Conservation (phyloP, 2,113 vertebrate genomes). For the Pyrgilauda ruficollis region DNA sequence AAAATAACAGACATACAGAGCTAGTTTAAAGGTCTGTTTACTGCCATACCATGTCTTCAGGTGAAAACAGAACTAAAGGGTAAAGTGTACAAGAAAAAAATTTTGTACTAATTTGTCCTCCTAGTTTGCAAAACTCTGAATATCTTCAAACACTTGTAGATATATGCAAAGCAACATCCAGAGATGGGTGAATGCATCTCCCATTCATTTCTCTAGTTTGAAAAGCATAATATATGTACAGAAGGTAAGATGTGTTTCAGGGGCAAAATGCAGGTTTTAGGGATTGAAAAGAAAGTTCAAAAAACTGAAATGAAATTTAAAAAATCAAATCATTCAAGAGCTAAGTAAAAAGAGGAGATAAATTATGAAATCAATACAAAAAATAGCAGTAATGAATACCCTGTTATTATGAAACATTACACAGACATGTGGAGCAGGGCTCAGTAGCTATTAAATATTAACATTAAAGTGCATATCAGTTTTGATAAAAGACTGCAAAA, state of each 20-base stretch:
- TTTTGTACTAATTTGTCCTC: not conserved
- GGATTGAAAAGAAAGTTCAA: not conserved
- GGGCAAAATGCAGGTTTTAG: not conserved
- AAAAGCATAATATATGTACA: not conserved
- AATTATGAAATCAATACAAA: not conserved
- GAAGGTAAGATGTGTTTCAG: not conserved
- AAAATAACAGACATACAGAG: not conserved
- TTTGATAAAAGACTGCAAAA: not conserved
- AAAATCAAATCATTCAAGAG: not conserved
- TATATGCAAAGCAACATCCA: not conserved
- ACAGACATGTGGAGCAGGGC: not conserved
- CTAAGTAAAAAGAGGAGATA: not conserved
- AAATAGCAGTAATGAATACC: not conserved
- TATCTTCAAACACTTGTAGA: not conserved
- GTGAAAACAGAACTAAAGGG: not conserved
- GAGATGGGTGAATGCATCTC: not conserved
- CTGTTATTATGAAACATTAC: not conserved
- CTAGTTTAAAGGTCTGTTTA: not conserved
- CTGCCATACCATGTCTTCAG: not conserved
- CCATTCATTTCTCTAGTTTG: rapidly evolving
- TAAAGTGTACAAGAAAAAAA: not conserved
- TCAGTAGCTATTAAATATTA: not conserved
- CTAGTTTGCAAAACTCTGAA: not conserved
- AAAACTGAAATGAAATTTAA: not conserved
- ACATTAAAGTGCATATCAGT: not conserved